These are phyloP conservation scores for Acanthosoma haemorrhoidale DNA, from an alignment of 2,888 invertebrate genomes.

Conservation along the genomic window DNA sequence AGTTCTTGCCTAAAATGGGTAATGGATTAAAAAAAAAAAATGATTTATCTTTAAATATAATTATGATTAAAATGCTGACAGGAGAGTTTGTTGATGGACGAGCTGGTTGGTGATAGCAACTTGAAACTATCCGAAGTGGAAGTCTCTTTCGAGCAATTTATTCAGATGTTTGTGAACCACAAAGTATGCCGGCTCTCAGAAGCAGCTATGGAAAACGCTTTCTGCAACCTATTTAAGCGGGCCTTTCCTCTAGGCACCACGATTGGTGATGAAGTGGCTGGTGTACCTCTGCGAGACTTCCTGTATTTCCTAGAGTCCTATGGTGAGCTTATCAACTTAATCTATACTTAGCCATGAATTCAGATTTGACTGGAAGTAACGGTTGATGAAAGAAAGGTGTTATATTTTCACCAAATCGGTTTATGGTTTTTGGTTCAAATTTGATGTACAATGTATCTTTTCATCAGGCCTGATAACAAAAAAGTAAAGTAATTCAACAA, in stretches of 20 bases:
- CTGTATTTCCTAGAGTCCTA: slow-evolving; percentile 1
- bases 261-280: neutral
- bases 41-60: too few species aligned
- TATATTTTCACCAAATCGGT: too few species aligned
- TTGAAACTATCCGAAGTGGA: neutral
- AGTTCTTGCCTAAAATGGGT: too few species aligned
- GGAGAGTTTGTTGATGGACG: neutral
- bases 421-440: too few species aligned
- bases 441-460: too few species aligned
- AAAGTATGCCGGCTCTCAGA: neutral
- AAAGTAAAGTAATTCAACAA: too few species aligned
- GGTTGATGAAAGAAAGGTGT: too few species aligned
- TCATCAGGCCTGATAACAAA: too few species aligned
- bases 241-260: neutral
- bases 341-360: too few species aligned
- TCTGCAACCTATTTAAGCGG: neutral
- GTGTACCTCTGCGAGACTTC: neutral
- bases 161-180: neutral
- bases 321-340: neutral
- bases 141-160: neutral
- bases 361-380: too few species aligned
- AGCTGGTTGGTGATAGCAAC: neutral
- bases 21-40: too few species aligned
- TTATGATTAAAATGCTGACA: too few species aligned
- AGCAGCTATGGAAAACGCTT: neutral